Evolutionary conservation across 2,888 invertebrate species (phyloP), one percentile per base, ranked within the genome.

Genomic region (Brenthis ino): DNA sequence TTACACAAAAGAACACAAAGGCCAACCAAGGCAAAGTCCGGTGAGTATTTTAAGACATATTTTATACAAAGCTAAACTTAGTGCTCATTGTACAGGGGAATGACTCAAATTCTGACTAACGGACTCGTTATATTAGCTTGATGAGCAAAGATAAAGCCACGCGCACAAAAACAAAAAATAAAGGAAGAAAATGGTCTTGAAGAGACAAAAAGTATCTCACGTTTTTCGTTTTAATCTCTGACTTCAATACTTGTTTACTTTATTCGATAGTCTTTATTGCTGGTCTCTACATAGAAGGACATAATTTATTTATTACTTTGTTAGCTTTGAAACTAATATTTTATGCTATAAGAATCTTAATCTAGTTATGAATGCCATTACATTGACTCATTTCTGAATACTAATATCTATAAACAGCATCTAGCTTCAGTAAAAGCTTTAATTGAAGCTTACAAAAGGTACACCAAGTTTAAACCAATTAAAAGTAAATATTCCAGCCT

Each of bases 41-140:
- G 16, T 24, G 20, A 4, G 13, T 63, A 33, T 53, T 63, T 54
- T 54, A 12, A 8, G 6, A 43, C 50, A 33, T 53, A 43, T 16
- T 63, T 20, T 63, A 37, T 53, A 54, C 63, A 53, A 14, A 63
- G 43, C 37, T 53, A 53, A 51, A 54, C 43, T 63, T 63, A 63
- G 60, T 60, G 50, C 20, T 53, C 63, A 43, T 63, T 63, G 53
- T 63, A 37, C 51, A 53, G 53, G 6, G 51, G 63, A 63, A 63
- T 63, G 63, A 63, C 37, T 63, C 63, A 63, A 63, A 63, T 63
- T 63, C 63, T 63, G 63, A 63, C 37, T 63, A 63, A 53, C 53
- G 53, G 63, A 37, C 51, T 63, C 37, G 51, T 63, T 63, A 63
- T 63, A 63, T 53, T 63, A 60, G 50, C 60, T 48, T 16, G 60